Evolutionary conservation across 2,113 vertebrate genomes (phyloP).

Genomic region (Peucedramus taeniatus): DNA sequence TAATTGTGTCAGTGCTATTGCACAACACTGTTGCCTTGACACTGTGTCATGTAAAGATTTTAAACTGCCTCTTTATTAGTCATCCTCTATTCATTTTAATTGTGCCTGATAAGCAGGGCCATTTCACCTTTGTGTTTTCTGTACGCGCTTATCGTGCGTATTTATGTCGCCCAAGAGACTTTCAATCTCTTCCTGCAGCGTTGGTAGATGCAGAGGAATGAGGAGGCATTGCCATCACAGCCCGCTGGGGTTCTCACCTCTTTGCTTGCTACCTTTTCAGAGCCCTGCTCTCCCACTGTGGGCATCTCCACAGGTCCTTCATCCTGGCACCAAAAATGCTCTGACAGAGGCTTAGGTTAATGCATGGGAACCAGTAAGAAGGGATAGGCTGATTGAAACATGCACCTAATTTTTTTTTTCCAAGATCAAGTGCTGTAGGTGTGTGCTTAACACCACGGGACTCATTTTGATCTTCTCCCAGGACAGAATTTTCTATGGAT

Average conservation of each 20-base stretch:
- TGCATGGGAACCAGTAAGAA: neutral
- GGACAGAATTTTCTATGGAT: neutral
- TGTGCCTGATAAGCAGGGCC: slow-evolving; percentile 30
- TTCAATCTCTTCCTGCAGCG: neutral
- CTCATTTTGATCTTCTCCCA: slow-evolving; percentile 17
- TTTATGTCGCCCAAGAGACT: neutral
- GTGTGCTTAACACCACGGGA: neutral
- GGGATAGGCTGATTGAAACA: neutral
- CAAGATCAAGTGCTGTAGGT: neutral
- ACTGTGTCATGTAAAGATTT: slow-evolving; percentile 25
- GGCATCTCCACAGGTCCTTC: neutral
- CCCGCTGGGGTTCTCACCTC: fast-evolving
- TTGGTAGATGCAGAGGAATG: neutral
- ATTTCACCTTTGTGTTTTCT: slow-evolving; percentile 23
- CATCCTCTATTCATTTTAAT: slow-evolving; percentile 26
- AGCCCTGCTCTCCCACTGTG: neutral
- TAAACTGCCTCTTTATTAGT: slow-evolving; percentile 33
- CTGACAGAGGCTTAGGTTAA: neutral
- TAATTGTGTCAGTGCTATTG: neutral
- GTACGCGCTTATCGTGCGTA: neutral
- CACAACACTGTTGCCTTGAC: slow-evolving; percentile 40
- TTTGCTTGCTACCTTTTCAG: neutral
- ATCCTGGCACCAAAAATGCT: neutral
- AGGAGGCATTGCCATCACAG: neutral
- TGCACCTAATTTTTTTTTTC: neutral